Percentiles rank a stretch among this genome's conserved stretches.
These are phyloP conservation scores for Trimorus sp. DNA, from an alignment of 2,888 invertebrate genomes.

Conservation along the genomic window DNA sequence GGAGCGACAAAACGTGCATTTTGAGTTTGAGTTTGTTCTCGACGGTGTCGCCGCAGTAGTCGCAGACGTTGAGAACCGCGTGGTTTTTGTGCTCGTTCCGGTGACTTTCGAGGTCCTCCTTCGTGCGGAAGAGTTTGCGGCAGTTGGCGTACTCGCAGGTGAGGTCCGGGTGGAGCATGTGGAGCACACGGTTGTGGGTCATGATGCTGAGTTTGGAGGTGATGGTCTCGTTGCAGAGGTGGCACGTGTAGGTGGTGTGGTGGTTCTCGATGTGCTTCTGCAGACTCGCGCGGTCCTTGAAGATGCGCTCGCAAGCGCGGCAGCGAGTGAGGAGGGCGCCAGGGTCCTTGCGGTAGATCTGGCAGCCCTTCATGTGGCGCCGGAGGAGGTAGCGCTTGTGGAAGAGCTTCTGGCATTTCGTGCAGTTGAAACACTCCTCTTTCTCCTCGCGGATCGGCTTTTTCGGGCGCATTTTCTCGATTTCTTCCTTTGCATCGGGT, in stretches of 20 bases:
- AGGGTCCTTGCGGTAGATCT: slow-evolving; percentile 82
- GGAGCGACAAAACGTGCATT: slow-evolving; percentile 84
- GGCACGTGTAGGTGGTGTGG: slow-evolving; percentile 83
- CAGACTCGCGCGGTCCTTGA: slow-evolving; percentile 83
- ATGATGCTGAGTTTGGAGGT: slow-evolving; percentile 84
- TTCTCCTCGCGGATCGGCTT: slow-evolving; percentile 58
- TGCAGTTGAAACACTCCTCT: slow-evolving; percentile 76
- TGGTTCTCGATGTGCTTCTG: slow-evolving; percentile 83
- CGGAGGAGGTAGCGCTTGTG: slow-evolving; percentile 83
- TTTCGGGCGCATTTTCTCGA: slow-evolving; percentile 72
- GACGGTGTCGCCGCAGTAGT: slow-evolving; percentile 84
- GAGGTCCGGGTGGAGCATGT: slow-evolving; percentile 83
- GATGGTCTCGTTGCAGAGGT: slow-evolving; percentile 83
- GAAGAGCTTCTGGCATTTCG: slow-evolving; percentile 84
- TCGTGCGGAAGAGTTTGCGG: slow-evolving; percentile 83
- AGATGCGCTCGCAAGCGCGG: slow-evolving; percentile 84
- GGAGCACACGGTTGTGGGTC: slow-evolving; percentile 83
- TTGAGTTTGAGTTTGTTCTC: slow-evolving; percentile 84
- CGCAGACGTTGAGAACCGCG: slow-evolving; percentile 83
- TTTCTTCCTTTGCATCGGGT: slow-evolving; percentile 75
- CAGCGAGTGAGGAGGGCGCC: slow-evolving; percentile 83
- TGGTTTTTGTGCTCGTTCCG: slow-evolving; percentile 82
- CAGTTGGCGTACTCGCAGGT: slow-evolving; percentile 82
- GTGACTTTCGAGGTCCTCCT: slow-evolving; percentile 83
- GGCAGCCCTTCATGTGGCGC: slow-evolving; percentile 85